phyloP scores from a whole-genome alignment of 2,797 vertebrate species.

The Sphaeramia orbicularis region DNA sequence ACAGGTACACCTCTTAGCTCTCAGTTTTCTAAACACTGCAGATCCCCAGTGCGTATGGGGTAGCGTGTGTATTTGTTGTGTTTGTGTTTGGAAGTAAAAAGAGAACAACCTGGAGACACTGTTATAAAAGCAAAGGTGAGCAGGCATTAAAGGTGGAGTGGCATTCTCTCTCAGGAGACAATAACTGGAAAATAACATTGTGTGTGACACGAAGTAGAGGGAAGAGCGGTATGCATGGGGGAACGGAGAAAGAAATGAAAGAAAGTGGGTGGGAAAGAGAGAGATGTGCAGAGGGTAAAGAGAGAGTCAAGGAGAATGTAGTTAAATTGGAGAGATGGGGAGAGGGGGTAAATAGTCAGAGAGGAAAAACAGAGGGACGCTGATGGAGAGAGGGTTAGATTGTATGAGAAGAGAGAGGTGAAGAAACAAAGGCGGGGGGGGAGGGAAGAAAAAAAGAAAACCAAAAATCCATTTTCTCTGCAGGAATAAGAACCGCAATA shows the following conservation, averaged over 20 bases:
- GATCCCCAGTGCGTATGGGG: constrained; percentile 4
- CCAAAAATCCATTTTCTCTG: constrained; percentile 71
- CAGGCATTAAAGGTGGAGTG: constrained; percentile 36
- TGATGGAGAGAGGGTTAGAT: constrained; percentile 21
- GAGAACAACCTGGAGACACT: constrained; percentile 14
- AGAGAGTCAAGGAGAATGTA: constrained; percentile 38
- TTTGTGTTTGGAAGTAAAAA: neutral
- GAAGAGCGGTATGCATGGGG: constrained; percentile 10
- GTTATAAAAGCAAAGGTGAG: constrained; percentile 44
- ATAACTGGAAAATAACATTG: constrained; percentile 54
- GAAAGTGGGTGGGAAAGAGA: constrained; percentile 12
- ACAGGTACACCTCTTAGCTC: neutral
- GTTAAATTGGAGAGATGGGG: constrained; percentile 42
- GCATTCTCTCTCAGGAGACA: constrained; percentile 45
- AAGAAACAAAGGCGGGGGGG: constrained; percentile 17
- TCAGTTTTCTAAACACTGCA: constrained; percentile 24
- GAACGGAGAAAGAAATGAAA: constrained; percentile 32
- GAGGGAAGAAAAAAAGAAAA: constrained; percentile 39
- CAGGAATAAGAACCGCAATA: constrained; percentile 57
- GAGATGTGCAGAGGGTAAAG: constrained; percentile 16
- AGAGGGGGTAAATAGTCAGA: constrained; percentile 31
- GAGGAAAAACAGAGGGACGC: constrained; percentile 15
- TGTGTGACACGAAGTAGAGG: constrained; percentile 15
- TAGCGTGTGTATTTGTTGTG: constrained; percentile 10
- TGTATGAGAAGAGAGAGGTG: neutral